A percentile compares a stretch with the other conserved stretches of the same genome.
phyloP scores from a whole-genome alignment of 2,113 vertebrate genomes.

The Ariopsis seemanni region DNA sequence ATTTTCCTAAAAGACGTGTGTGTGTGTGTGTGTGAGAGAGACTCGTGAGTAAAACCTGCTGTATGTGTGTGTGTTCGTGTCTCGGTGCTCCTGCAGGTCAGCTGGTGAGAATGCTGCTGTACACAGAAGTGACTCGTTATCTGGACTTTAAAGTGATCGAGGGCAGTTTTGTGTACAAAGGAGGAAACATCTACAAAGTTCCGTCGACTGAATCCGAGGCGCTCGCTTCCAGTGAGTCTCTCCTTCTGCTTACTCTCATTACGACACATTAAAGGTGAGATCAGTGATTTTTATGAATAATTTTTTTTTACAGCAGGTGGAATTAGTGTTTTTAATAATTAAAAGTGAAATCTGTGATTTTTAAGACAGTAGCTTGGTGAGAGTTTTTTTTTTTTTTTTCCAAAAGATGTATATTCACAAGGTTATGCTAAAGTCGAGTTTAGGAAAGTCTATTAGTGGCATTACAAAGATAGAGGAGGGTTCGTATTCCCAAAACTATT shows the following conservation, averaged over 20 bases:
- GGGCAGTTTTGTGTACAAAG: conserved; percentile 90
- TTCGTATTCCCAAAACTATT: too few relatives aligned
- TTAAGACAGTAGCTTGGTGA: too few relatives aligned
- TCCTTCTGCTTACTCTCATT: not conserved
- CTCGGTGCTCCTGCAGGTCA: conserved; percentile 71
- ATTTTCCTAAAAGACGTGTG: not conserved
- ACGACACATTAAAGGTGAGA: not conserved
- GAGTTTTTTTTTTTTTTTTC: too few relatives aligned
- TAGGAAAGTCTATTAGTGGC: too few relatives aligned
- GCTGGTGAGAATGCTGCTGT: conserved; percentile 90
- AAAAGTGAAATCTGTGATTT: not conserved
- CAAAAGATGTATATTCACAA: too few relatives aligned
- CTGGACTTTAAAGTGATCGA: conserved; percentile 91
- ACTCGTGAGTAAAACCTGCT: not conserved
- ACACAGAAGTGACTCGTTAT: conserved; percentile 89
- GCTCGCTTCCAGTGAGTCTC: conserved; percentile 83
- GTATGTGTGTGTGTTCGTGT: not conserved
- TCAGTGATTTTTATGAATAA: not conserved
- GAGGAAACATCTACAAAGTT: conserved; percentile 89
- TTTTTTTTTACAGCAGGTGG: not conserved
- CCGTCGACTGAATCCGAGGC: conserved; percentile 89
- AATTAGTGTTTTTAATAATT: not conserved
- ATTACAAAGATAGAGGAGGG: too few relatives aligned
- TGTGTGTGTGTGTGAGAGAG: not conserved
- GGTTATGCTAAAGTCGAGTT: too few relatives aligned